Evolutionary conservation across 2,888 invertebrate species (phyloP).

Genomic region (Fragum sueziense): DNA sequence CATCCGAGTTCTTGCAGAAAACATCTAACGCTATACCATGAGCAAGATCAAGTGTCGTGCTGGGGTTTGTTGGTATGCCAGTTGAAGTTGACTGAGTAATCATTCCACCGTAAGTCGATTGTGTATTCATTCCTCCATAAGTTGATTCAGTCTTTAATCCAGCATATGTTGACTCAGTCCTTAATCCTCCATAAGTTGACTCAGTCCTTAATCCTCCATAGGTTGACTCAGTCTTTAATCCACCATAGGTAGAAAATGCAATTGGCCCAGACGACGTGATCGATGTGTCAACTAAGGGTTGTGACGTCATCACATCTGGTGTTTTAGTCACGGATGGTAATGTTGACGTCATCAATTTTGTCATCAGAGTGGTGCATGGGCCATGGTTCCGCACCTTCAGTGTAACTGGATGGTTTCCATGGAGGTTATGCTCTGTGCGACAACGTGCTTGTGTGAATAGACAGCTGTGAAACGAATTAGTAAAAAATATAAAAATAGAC

Average conservation of each 20-base stretch:
- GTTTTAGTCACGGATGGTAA: not conserved
- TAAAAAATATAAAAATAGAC: too few relatives aligned
- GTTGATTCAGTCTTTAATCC: not conserved
- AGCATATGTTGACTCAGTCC: not conserved
- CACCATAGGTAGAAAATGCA: too few relatives aligned
- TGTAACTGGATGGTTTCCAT: not conserved
- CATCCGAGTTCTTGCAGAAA: not conserved
- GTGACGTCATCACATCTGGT: not conserved
- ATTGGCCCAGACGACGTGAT: not conserved
- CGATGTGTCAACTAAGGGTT: not conserved
- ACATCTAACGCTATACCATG: not conserved
- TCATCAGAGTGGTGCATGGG: not conserved
- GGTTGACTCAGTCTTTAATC: too few relatives aligned
- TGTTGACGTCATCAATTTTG: not conserved
- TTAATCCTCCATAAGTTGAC: too few relatives aligned
- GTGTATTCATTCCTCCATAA: not conserved
- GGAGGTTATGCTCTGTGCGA: not conserved
- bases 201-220: too few relatives aligned
- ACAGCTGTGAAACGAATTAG: slow-evolving; percentile 5
- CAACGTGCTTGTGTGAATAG: slow-evolving; percentile 11
- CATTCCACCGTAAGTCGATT: not conserved
- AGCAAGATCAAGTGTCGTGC: not conserved
- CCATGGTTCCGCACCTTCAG: not conserved
- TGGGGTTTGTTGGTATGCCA: not conserved
- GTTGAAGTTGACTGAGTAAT: not conserved